Evolutionary conservation across 2,888 invertebrate species (phyloP).

Genomic region (Myopa tessellatipennis): DNA sequence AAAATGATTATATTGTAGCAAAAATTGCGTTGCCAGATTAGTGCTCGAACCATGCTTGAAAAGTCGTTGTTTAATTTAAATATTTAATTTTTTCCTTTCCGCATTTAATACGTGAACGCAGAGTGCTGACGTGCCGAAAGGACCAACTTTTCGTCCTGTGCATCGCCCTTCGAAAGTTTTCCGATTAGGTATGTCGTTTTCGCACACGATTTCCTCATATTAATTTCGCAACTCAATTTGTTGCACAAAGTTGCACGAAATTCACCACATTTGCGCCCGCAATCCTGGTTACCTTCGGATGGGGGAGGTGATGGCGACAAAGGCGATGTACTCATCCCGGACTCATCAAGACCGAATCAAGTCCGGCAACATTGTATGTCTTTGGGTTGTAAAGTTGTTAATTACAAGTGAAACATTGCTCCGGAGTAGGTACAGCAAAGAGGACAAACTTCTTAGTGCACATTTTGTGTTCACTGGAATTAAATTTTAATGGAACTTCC

Average conservation of each 20-base stretch:
- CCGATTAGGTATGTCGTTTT: slow-evolving; percentile 31
- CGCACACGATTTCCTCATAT: slow-evolving; percentile 37
- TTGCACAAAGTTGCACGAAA: slow-evolving; percentile 20
- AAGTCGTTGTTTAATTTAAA: slow-evolving; percentile 2
- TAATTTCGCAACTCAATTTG: slow-evolving; percentile 28
- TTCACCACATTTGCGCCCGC: slow-evolving; percentile 18
- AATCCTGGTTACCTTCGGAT: neutral
- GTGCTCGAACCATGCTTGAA: neutral
- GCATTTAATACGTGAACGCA: neutral
- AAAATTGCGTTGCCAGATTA: slow-evolving; percentile 13
- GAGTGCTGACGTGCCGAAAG: neutral
- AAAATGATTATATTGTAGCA: neutral
- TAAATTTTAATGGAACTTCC: too few relatives aligned
- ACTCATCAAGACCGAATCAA: neutral
- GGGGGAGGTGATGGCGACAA: neutral
- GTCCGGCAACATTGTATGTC: neutral
- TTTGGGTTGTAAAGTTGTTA: neutral
- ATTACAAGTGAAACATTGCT: slow-evolving; percentile 6
- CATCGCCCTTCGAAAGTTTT: slow-evolving; percentile 26
- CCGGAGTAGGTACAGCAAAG: neutral
- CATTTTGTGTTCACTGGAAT: too few relatives aligned
- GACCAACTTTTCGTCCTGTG: slow-evolving; percentile 27
- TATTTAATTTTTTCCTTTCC: neutral
- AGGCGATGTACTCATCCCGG: too few relatives aligned
- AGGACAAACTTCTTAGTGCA: too few relatives aligned